A percentile compares a stretch with the other conserved stretches of the same genome.
phyloP scores from a whole-genome alignment of 1,140 invertebrate species.

The Asobara japonica region DNA sequence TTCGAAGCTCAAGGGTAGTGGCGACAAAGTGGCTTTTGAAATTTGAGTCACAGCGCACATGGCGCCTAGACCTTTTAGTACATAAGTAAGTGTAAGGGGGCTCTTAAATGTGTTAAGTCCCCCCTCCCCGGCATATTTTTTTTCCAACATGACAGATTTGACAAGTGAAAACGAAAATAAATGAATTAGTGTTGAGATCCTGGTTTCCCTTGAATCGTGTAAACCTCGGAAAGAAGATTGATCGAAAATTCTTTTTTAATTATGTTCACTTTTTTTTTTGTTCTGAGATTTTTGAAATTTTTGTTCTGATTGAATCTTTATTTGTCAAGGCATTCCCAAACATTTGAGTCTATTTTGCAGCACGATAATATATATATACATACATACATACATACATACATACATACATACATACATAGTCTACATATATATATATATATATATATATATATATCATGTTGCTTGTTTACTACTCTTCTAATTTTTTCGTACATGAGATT shows the following conservation, averaged over 20 bases:
- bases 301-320: background rate
- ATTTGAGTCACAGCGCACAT: slow-evolving; percentile 6
- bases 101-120: background rate
- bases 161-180: background rate
- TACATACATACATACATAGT: no score
- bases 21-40: slow-evolving; percentile 10
- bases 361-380: no score
- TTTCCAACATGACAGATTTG: background rate
- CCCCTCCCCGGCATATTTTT: background rate
- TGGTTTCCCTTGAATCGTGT: no score
- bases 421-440: no score
- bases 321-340: no score
- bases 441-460: no score
- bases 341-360: no score
- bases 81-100: background rate
- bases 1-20: background rate
- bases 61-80: slow-evolving; percentile 8
- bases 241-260: no score
- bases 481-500: background rate
- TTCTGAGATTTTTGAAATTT: background rate
- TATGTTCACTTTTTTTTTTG: background rate
- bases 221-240: no score
- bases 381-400: no score
- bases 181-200: no score
- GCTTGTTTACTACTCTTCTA: no score